Evolutionary conservation across 2,797 vertebrate genomes (phyloP).

Genomic region (Myripristis jacobus): DNA sequence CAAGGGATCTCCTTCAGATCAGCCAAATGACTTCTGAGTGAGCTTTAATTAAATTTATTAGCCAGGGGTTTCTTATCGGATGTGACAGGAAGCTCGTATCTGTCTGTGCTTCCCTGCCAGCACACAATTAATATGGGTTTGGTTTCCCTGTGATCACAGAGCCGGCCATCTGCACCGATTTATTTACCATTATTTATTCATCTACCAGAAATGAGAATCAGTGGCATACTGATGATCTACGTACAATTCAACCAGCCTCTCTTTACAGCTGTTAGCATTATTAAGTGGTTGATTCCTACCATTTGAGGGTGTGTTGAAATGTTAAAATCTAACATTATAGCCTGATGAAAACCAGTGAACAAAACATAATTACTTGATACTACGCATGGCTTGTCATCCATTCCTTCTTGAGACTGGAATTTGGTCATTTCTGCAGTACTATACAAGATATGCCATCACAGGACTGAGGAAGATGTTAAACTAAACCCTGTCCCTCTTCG

Average conservation of each 20-base stretch:
- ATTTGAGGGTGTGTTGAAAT: no score
- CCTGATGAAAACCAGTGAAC: background rate
- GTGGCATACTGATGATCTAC: conserved; percentile 9
- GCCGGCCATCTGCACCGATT: conserved; percentile 40
- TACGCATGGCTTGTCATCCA: no score
- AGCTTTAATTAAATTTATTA: conserved; percentile 61
- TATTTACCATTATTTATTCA: no score
- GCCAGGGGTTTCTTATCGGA: conserved; percentile 54
- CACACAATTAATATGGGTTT: conserved; percentile 46
- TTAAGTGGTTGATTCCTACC: no score
- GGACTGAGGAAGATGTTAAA: background rate
- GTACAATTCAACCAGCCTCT: background rate
- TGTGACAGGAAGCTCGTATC: conserved; percentile 39
- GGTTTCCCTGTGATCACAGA: conserved; percentile 44
- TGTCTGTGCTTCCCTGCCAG: conserved; percentile 44
- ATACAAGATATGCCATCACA: no score
- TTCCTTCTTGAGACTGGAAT: no score
- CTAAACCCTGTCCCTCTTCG: background rate
- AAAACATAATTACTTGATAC: no score
- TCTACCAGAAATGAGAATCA: conserved; percentile 19
- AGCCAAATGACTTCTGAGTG: conserved; percentile 24
- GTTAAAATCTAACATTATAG: background rate
- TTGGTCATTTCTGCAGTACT: no score
- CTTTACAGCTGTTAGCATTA: background rate
- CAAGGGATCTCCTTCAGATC: conserved; percentile 29